These are phyloP conservation scores for Willowsia nigromaculata DNA, from an alignment of 2,888 invertebrate genomes.

Conservation along the genomic window DNA sequence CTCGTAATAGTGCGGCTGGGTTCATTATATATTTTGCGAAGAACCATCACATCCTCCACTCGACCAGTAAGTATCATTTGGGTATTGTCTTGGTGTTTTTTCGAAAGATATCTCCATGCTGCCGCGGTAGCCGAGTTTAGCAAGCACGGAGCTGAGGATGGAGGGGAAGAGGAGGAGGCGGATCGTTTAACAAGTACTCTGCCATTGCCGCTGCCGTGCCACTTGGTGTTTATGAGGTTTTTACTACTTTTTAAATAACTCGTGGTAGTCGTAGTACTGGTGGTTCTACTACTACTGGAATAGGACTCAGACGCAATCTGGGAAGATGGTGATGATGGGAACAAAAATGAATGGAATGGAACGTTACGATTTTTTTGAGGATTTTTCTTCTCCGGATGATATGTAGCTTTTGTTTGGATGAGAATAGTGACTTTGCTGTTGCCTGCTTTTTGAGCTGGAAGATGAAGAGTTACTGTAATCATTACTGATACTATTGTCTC, in stretches of 20 bases:
- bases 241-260: slow-evolving; percentile 65
- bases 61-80: slow-evolving; percentile 76
- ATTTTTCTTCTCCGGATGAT: not conserved
- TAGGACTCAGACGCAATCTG: not conserved
- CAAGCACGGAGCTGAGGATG: slow-evolving; percentile 2
- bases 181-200: slow-evolving; percentile 69
- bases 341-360: slow-evolving; percentile 41
- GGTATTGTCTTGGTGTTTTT: slow-evolving; percentile 53
- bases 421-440: not conserved
- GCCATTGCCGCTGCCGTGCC: slow-evolving; percentile 23
- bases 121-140: slow-evolving; percentile 41
- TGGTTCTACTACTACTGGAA: not conserved
- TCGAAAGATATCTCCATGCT: slow-evolving; percentile 19
- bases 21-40: slow-evolving; percentile 32
- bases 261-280: not conserved
- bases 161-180: not conserved
- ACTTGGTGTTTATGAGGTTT: slow-evolving; percentile 57
- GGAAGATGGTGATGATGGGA: slow-evolving; percentile 37
- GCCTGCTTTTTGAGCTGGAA: not conserved
- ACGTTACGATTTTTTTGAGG: not conserved
- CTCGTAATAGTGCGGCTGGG: slow-evolving; percentile 18
- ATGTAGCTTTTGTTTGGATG: not conserved
- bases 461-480: slow-evolving; percentile 27
- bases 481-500: not conserved
- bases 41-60: slow-evolving; percentile 74